phyloP scores from a whole-genome alignment of 2,888 invertebrate genomes.

The Apodemia zela region DNA sequence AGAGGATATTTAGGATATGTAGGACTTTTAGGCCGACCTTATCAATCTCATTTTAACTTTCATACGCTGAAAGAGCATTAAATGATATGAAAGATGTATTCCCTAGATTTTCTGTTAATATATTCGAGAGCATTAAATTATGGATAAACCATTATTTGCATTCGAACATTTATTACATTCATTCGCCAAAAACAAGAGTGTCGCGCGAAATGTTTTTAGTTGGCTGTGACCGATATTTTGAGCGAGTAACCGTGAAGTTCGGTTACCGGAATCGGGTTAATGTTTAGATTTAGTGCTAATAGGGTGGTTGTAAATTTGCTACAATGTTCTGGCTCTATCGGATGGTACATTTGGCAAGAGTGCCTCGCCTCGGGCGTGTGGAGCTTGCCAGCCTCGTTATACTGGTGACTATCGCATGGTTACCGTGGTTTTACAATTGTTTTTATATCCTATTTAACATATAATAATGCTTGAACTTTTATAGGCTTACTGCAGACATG shows the following conservation, averaged over 20 bases:
- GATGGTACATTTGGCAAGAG: constrained; percentile 76
- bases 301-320: constrained; percentile 75
- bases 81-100: too few species aligned
- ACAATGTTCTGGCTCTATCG: constrained; percentile 75
- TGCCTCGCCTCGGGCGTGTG: constrained; percentile 49
- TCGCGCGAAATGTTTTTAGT: constrained; percentile 47
- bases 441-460: constrained; percentile 47
- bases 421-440: constrained; percentile 62
- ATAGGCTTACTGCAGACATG: background rate
- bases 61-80: too few species aligned
- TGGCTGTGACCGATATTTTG: constrained; percentile 61
- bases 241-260: constrained; percentile 62
- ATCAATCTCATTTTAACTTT: too few species aligned
- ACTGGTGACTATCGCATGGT: constrained; percentile 50
- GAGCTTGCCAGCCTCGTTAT: constrained; percentile 62
- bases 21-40: too few species aligned
- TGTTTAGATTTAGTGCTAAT: constrained; percentile 80
- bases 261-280: constrained; percentile 76
- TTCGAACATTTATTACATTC: constrained; percentile 15
- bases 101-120: background rate
- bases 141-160: constrained; percentile 12
- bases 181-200: constrained; percentile 35
- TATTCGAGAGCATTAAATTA: constrained; percentile 7
- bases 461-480: constrained; percentile 20
- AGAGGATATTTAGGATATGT: too few species aligned